Evolutionary conservation across 1,140 invertebrate species (phyloP).

Genomic region (Hermetia illucens): DNA sequence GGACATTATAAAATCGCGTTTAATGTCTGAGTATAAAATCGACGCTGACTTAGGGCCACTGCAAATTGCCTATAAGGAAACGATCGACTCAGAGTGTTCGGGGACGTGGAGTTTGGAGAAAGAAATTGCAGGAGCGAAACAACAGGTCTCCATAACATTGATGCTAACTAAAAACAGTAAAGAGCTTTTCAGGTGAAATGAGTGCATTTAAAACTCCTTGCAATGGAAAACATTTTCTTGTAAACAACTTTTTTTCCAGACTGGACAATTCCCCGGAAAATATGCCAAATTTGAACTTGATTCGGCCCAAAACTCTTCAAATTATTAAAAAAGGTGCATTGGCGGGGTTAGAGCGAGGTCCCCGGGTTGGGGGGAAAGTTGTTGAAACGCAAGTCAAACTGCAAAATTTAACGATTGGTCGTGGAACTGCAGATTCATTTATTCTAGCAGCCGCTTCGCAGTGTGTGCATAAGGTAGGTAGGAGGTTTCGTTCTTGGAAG

Average conservation of each 20-base stretch:
- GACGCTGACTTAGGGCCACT: conserved; percentile 84
- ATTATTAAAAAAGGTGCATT: conserved; percentile 46
- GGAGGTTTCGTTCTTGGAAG: no score
- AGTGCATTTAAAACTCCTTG: neutral
- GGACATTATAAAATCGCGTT: conserved; percentile 82
- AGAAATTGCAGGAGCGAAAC: conserved; percentile 45
- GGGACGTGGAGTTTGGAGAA: conserved; percentile 44
- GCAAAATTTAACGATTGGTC: conserved; percentile 56
- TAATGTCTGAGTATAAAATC: conserved; percentile 78
- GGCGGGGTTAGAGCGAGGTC: conserved; percentile 50
- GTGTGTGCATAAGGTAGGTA: conserved; percentile 56
- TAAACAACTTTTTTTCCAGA: conserved; percentile 30
- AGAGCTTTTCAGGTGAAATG: conserved; percentile 16
- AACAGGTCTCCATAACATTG: conserved; percentile 41
- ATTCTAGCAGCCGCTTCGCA: conserved; percentile 62
- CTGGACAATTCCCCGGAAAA: conserved; percentile 49
- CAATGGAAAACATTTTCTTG: conserved; percentile 1
- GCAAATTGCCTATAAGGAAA: conserved; percentile 90
- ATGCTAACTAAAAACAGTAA: conserved; percentile 33
- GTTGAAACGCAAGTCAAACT: conserved; percentile 60
- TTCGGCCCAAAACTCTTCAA: conserved; percentile 42
- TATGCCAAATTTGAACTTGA: conserved; percentile 41
- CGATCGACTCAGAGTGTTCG: conserved; percentile 36
- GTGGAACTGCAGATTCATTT: conserved; percentile 61
- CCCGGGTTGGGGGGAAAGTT: conserved; percentile 56